Conservation (phyloP, 2,888 invertebrate genomes). For the Archaeoteleia sp. region DNA sequence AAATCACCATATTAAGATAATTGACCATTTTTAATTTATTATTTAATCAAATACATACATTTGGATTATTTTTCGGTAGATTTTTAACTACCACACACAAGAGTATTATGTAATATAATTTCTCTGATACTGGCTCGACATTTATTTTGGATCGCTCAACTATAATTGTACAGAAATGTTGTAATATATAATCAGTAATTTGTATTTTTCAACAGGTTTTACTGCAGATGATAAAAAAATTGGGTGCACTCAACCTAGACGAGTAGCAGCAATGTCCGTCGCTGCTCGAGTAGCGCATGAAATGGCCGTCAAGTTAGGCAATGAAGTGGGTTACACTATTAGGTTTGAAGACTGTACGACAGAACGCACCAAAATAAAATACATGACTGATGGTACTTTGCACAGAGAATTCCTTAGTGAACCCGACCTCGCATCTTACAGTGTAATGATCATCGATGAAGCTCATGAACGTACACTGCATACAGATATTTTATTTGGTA, state of each 20-base stretch:
- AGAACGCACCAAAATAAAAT: slow-evolving; percentile 96
- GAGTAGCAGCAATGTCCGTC: slow-evolving; percentile 99
- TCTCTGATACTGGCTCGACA: no score
- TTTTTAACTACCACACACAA: no score
- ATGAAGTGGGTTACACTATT: slow-evolving; percentile 93
- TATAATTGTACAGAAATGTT: no score
- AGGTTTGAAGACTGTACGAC: slow-evolving; percentile 99
- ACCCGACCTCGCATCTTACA: slow-evolving; percentile 96
- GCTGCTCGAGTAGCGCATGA: slow-evolving; percentile 98
- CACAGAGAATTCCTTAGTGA: slow-evolving; percentile 98
- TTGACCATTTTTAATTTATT: no score
- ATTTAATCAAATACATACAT: no score
- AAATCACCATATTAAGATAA: no score
- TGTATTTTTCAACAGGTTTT: slow-evolving; percentile 75
- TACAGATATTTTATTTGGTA: slow-evolving; percentile 95
- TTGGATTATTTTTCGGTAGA: no score
- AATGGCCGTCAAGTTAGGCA: slow-evolving; percentile 96
- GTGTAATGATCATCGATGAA: slow-evolving; percentile 99
- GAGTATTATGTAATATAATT: no score
- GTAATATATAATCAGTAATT: no score
- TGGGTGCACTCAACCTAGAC: slow-evolving; percentile 97
- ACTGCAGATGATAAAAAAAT: slow-evolving; percentile 89
- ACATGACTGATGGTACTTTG: slow-evolving; percentile 99
- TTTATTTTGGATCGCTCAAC: no score
- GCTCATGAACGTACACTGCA: slow-evolving; percentile 99